A percentile compares a stretch with the other conserved stretches of the same genome.
phyloP scores from a whole-genome alignment of 2,113 vertebrate genomes.

The Crotophaga sulcirostris region DNA sequence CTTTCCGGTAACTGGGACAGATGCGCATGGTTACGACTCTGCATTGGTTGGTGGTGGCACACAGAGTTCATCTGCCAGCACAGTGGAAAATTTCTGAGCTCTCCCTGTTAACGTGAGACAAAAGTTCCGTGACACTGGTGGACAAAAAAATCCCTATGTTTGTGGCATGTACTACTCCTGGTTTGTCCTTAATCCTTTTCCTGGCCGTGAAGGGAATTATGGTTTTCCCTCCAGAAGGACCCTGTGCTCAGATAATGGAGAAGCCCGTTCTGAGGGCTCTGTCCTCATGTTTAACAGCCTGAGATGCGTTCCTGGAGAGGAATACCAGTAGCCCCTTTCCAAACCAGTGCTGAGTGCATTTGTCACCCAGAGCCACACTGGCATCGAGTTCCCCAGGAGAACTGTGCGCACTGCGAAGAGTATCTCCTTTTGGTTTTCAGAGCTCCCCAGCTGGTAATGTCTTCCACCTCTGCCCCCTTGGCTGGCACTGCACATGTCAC shows the following conservation, averaged over 20 bases:
- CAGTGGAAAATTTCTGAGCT: not conserved
- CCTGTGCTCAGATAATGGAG: not conserved
- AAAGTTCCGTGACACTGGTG: not conserved
- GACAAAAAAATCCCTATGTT: not conserved
- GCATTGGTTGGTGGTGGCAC: not conserved
- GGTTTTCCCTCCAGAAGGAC: not conserved
- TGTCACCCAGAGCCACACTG: not conserved
- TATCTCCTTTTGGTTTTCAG: not conserved
- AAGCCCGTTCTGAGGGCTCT: not conserved
- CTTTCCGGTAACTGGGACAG: not conserved
- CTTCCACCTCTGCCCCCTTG: too few species aligned
- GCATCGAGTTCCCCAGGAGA: not conserved
- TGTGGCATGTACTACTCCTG: not conserved
- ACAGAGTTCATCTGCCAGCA: not conserved
- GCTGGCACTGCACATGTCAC: too few species aligned
- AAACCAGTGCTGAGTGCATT: fast-evolving
- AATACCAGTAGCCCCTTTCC: not conserved
- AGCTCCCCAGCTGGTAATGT: not conserved
- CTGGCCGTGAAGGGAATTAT: not conserved
- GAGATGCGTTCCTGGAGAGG: too few species aligned
- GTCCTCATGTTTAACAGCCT: not conserved
- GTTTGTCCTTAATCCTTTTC: not conserved
- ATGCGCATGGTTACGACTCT: not conserved
- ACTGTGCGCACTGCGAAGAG: fast-evolving
- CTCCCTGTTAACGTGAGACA: not conserved